Conservation (phyloP, 2,888 invertebrate genomes). For the Cerceris ruficornis region DNA sequence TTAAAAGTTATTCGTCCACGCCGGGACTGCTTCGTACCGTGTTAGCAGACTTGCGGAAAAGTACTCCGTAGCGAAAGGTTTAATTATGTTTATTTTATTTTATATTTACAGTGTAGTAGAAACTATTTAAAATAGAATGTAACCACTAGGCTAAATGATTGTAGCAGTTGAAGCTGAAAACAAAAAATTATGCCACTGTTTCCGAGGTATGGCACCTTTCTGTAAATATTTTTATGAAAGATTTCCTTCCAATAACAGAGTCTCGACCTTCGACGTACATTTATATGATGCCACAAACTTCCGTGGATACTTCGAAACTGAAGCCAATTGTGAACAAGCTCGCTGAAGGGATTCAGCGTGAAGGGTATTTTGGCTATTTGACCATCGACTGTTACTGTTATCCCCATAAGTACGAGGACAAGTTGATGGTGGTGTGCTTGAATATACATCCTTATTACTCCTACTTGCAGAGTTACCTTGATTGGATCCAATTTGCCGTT, state of each 20-base stretch:
- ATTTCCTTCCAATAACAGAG: slow-evolving; percentile 26
- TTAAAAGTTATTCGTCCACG: no score
- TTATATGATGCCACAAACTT: slow-evolving; percentile 65
- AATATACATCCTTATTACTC: slow-evolving; percentile 61
- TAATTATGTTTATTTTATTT: no score
- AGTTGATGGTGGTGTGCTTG: slow-evolving; percentile 47
- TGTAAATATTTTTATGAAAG: background rate
- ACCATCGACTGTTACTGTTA: slow-evolving; percentile 62
- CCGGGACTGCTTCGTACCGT: no score
- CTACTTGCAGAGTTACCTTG: slow-evolving; percentile 61
- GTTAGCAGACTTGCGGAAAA: no score
- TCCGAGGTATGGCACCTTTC: background rate
- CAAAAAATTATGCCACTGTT: no score
- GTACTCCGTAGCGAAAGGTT: no score
- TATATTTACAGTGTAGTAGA: no score
- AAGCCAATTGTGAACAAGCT: slow-evolving; percentile 50
- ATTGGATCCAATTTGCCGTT: slow-evolving; percentile 66
- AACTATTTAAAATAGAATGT: no score
- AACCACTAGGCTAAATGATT: no score
- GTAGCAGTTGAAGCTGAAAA: no score
- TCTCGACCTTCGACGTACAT: slow-evolving; percentile 24
- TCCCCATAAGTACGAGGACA: slow-evolving; percentile 38
- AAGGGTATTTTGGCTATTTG: slow-evolving; percentile 66
- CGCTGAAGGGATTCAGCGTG: slow-evolving; percentile 45
- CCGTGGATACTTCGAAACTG: slow-evolving; percentile 48